phyloP scores from a whole-genome alignment of 1,140 invertebrate species.

The Hycleus cichorii region DNA sequence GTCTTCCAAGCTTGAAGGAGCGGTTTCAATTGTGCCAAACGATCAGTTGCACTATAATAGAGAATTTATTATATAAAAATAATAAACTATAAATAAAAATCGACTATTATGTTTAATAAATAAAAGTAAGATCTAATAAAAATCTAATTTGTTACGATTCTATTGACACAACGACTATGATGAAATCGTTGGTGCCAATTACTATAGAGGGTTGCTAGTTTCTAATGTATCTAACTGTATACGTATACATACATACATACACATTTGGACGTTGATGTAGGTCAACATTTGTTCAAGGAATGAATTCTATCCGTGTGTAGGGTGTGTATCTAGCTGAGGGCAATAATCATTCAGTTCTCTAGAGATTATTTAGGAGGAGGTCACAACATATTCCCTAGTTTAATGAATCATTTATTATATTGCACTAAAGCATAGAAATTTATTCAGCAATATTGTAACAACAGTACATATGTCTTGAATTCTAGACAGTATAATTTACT shows the following conservation, averaged over 20 bases:
- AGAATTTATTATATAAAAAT: background rate
- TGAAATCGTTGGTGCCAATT: constrained; percentile 13
- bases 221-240: background rate
- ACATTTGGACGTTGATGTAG: constrained; percentile 9
- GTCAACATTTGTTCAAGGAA: constrained; percentile 23
- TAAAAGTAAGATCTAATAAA: too few relatives aligned
- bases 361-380: constrained; percentile 15
- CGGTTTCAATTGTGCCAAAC: constrained; percentile 32
- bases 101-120: too few relatives aligned
- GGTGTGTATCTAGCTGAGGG: constrained; percentile 11
- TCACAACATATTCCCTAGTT: constrained; percentile 15
- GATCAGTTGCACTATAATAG: constrained; percentile 34
- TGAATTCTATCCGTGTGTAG: constrained; percentile 13
- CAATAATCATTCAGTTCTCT: constrained; percentile 15
- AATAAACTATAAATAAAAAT: too few relatives aligned
- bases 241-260: too few relatives aligned
- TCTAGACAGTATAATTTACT: too few relatives aligned
- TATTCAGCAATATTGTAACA: background rate
- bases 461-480: too few relatives aligned
- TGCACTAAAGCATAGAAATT: constrained; percentile 1
- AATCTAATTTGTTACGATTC: too few relatives aligned
- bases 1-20: constrained; percentile 54
- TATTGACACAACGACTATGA: constrained; percentile 2
- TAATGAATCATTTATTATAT: constrained; percentile 15
- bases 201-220: constrained; percentile 6